Conservation (phyloP, 2,797 vertebrate species). For the Phaenicophaeus curvirostris region DNA sequence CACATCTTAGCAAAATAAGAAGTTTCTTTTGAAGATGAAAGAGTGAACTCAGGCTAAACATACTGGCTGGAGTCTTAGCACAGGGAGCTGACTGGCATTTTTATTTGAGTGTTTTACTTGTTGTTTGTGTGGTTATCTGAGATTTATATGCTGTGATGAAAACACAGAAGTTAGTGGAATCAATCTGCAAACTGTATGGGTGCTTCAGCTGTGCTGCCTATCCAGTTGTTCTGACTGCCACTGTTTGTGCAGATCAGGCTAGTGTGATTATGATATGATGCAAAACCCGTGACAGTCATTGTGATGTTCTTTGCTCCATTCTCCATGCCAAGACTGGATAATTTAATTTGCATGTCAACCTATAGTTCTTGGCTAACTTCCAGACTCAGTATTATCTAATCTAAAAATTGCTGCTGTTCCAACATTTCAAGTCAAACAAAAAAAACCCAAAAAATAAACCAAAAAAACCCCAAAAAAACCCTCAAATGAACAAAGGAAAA, state of each 20-base stretch:
- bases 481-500: neutral
- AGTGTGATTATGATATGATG: neutral
- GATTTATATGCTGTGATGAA: neutral
- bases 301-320: neutral
- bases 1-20: neutral
- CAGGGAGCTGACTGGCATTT: accelerated
- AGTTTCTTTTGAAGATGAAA: neutral
- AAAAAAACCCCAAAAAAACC: no score
- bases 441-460: neutral
- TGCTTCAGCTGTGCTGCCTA: neutral
- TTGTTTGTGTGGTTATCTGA: neutral
- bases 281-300: neutral
- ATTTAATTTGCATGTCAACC: neutral
- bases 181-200: neutral
- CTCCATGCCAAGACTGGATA: neutral
- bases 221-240: neutral
- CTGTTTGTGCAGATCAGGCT: neutral
- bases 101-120: neutral
- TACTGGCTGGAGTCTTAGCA: neutral
- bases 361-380: neutral
- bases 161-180: neutral
- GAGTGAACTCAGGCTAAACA: neutral
- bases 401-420: neutral
- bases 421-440: neutral
- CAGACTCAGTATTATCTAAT: neutral